Base-by-base conservation (phyloP, 1,140 invertebrate genomes). In the Tetramorium parvispinum region DNA sequence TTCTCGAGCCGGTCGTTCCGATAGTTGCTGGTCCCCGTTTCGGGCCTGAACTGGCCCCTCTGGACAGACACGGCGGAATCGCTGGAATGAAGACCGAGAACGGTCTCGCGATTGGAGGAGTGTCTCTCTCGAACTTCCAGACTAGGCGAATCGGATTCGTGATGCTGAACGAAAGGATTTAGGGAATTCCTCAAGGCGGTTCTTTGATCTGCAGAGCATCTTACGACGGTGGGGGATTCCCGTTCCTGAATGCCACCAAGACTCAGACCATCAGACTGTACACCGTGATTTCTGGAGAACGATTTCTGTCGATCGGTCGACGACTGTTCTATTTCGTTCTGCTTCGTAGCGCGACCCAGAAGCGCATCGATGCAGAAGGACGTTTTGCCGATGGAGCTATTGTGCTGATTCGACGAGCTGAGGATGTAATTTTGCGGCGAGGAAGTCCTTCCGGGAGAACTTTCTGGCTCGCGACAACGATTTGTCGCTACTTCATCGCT, bases 361-460 rank as follows among this genome's bases (percentile, higher is more conserved):
- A 97, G 92, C 0, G 97, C 96, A 70, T 97, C 97, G 75, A 97
- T 97, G 90, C 96, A 97, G 90, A 97, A 97, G 0, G 96, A 97
- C 11, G 96, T 96, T 75, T 96, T 96, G 3, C 93, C 92, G 8
- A 90, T 70, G 4, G 92, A 66, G 53, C 73, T 85, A 65, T 79
- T 79, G 55, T 86, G 87, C 10, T 85, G 78, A 57, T 86, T 83
- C 0, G 87, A 18, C 24, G 87, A 70, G 49, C 53, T 87, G 10
- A 91, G 70, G 1, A 88, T 53, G 40, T 89, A 91, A 24, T 82
- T 86, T 21, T 87, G 91, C 24, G 85, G 90, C 6, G 85, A 90
- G 1, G 51, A 78, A 24, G 81, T 90, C n/a, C 83, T 75, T 1
- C 61, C 83, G 0, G 85, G 90, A 32, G 78, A 89, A 37, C 51